A percentile compares a stretch with the other conserved stretches of the same genome.
These are phyloP conservation scores for Plecotus auritus DNA, from an alignment of 2,113 vertebrate species.

Conservation along the genomic window DNA sequence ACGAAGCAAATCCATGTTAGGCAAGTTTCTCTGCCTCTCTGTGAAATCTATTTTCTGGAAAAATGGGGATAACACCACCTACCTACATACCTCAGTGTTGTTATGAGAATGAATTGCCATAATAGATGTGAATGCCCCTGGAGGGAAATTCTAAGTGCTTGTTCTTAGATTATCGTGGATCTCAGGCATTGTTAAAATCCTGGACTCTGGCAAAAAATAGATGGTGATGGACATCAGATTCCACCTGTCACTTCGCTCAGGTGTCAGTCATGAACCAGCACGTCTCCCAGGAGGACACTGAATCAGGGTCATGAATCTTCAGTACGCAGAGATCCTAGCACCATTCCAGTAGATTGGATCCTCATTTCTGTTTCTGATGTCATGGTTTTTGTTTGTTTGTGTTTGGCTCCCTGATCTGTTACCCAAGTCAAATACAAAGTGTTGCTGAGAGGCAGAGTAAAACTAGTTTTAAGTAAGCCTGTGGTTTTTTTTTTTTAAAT, in stretches of 20 bases:
- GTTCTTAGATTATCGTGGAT: not conserved
- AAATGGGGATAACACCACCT: not conserved
- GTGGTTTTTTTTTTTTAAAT: not conserved
- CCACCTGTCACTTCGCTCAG: not conserved
- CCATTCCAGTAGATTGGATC: not conserved
- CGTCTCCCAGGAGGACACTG: slow-evolving; percentile 11
- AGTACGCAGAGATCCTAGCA: not conserved
- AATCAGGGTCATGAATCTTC: not conserved
- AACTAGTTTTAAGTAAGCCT: slow-evolving; percentile 53
- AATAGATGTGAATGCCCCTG: not conserved
- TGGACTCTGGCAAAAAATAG: not conserved
- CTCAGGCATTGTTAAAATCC: slow-evolving; percentile 23
- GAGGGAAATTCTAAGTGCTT: not conserved
- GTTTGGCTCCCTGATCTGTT: not conserved
- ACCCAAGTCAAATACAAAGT: not conserved
- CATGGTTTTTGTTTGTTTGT: not conserved
- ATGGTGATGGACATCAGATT: not conserved
- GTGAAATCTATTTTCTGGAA: slow-evolving; percentile 16
- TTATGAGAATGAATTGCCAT: not conserved
- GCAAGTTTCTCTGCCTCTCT: not conserved
- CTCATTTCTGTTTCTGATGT: not conserved
- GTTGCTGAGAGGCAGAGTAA: slow-evolving; percentile 62
- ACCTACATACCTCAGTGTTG: not conserved
- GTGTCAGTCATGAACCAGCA: not conserved
- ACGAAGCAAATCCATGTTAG: not conserved